Evolutionary conservation across 2,797 vertebrate genomes (phyloP), one percentile per base, ranked within the genome.

Genomic region (Neosilurus mollespiculum): DNA sequence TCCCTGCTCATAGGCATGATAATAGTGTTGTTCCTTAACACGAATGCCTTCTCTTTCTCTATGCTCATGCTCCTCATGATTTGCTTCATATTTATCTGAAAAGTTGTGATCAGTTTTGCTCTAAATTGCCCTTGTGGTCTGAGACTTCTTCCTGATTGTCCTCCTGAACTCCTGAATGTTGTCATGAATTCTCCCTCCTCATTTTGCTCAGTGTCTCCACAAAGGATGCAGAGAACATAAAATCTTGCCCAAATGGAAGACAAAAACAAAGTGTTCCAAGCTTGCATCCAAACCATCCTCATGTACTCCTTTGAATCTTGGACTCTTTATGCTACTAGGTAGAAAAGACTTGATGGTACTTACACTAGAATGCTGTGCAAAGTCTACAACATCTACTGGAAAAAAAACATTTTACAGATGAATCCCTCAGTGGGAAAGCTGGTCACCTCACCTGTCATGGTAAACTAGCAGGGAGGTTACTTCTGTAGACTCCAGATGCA

Each of bases 11-110:
- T 54, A 37, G 75, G 37, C 37, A 61, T 37, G 6, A 7, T 43
- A 37, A 58, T 34, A n/a, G 10, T n/a, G 34, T 58, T 77, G 34
- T 64, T 64, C 4, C 62, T 78, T 11, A 77, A 77, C 58, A 76
- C 59, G 5, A 37, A 61, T 37, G 71, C 9, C 24, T 30, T 5
- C 18, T 3, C 11, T 43, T 61, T 6, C 20, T 77, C 59, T 64
- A 22, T 78, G 15, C 24, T 61, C 59, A 26, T 64, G 10, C 22
- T 49, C n/a, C 37, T 49, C 14, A 16, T 22, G 12, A 16, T 2
- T 78, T 34, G 24, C 3, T 34, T 58, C 26, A 34, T 11, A 9
- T 53, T 54, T 1, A 53, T 51, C 5, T 72, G 14, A 72, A 34
- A 54, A 58, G 20, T 22, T 37, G 18, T 43, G 11, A 62, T 62